A percentile compares a stretch with the other conserved stretches of the same genome.
Evolutionary conservation across 2,888 invertebrate species (phyloP).

Genomic region (Parelbella ahira): DNA sequence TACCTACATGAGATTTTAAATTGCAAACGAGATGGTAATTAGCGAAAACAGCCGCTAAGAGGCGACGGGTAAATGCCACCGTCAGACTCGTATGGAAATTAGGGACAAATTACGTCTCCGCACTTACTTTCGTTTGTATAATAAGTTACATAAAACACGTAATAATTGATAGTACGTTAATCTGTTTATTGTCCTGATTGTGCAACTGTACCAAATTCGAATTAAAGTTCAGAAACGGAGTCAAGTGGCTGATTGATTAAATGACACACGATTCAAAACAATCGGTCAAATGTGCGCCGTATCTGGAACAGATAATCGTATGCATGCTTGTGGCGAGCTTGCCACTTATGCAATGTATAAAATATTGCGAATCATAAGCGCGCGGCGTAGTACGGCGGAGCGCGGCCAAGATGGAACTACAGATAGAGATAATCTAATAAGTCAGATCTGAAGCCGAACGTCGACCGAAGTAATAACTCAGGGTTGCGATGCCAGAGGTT

Average conservation of each 20-base stretch:
- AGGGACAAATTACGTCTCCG: slow-evolving; percentile 74
- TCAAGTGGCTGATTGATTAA: slow-evolving; percentile 35
- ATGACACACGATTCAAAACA: slow-evolving; percentile 56
- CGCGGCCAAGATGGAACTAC: slow-evolving; percentile 59
- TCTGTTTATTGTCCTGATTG: slow-evolving; percentile 54
- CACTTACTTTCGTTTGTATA: slow-evolving; percentile 70
- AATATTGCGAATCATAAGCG: slow-evolving; percentile 73
- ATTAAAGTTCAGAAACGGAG: slow-evolving; percentile 29
- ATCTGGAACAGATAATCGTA: slow-evolving; percentile 63
- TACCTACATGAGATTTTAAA: slow-evolving; percentile 61
- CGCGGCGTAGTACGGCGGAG: slow-evolving; percentile 44
- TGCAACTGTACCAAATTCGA: slow-evolving; percentile 44
- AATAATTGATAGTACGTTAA: slow-evolving; percentile 64
- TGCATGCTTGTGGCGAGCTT: slow-evolving; percentile 46
- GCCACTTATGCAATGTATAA: slow-evolving; percentile 67
- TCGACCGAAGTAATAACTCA: slow-evolving; percentile 72
- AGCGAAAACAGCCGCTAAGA: slow-evolving; percentile 72
- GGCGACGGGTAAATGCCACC: slow-evolving; percentile 62
- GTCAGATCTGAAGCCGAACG: slow-evolving; percentile 73
- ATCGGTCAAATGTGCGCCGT: slow-evolving; percentile 49
- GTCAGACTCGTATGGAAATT: slow-evolving; percentile 70
- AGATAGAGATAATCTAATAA: slow-evolving; percentile 79
- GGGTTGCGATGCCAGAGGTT: slow-evolving; percentile 74
- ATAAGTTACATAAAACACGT: slow-evolving; percentile 61
- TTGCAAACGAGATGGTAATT: slow-evolving; percentile 79